These are phyloP conservation scores for Heliothis peltigera DNA, from an alignment of 2,888 invertebrate genomes.

Conservation along the genomic window DNA sequence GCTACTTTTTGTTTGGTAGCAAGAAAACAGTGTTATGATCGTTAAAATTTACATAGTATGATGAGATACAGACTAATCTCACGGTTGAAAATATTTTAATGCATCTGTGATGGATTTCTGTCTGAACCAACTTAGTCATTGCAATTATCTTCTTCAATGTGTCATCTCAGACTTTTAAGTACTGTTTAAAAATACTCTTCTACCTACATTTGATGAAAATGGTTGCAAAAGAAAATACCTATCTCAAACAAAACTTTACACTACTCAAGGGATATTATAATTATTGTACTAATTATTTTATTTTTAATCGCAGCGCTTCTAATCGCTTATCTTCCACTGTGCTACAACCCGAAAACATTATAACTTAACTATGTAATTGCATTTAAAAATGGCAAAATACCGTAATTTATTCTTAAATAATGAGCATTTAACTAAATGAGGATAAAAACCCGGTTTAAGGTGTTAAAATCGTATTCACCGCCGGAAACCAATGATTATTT, in stretches of 20 bases:
- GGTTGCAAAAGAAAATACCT: background rate
- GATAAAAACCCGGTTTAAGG: slow-evolving; percentile 33
- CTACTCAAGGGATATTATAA: too few relatives aligned
- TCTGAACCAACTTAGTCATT: slow-evolving; percentile 8
- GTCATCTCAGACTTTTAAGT: background rate
- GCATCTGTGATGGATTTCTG: slow-evolving; percentile 27
- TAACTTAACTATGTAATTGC: slow-evolving; percentile 24
- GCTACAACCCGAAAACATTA: background rate
- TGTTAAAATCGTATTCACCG: slow-evolving; percentile 31
- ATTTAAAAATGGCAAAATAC: slow-evolving; percentile 35
- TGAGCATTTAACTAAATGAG: slow-evolving; percentile 45
- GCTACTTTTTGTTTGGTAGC: slow-evolving; percentile 47
- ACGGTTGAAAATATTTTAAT: slow-evolving; percentile 47
- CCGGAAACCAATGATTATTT: slow-evolving; percentile 43
- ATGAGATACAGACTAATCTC: slow-evolving; percentile 50
- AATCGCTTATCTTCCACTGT: slow-evolving; percentile 12
- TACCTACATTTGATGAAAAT: background rate
- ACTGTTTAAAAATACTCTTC: background rate
- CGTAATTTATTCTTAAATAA: slow-evolving; percentile 47
- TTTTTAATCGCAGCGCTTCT: background rate
- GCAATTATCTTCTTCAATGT: slow-evolving; percentile 1
- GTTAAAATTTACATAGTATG: slow-evolving; percentile 60
- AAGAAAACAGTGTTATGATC: slow-evolving; percentile 49
- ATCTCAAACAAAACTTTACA: too few relatives aligned
- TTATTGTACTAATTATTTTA: background rate